Evolutionary conservation across 2,113 vertebrate species (phyloP).

Genomic region (Clupea harengus): DNA sequence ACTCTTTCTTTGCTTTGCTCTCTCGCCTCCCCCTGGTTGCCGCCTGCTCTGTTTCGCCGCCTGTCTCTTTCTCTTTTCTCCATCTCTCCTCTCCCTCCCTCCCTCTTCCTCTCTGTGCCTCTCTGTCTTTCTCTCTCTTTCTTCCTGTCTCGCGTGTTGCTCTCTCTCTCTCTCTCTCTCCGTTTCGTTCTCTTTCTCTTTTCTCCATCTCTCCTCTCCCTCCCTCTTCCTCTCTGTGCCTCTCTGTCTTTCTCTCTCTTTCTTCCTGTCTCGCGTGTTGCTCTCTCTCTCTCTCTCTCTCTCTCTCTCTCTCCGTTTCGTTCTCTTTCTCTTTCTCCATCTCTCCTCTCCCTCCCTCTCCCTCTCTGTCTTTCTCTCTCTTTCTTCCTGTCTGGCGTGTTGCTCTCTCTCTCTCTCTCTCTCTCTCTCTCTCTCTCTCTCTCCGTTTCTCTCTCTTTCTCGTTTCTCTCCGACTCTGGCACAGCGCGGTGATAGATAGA

Average conservation of each 20-base stretch:
- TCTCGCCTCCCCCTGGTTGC: slow-evolving; percentile 26
- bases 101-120: not conserved
- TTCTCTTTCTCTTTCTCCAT: not conserved
- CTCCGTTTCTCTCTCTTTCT: slow-evolving; percentile 29
- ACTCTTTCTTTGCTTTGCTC: slow-evolving; percentile 42
- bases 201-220: not conserved
- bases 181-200: slow-evolving; percentile 22
- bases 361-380: not conserved
- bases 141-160: not conserved
- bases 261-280: not conserved
- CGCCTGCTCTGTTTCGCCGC: slow-evolving; percentile 26
- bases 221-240: not conserved
- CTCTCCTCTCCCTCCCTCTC: not conserved
- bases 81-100: not conserved
- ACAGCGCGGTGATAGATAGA: slow-evolving; percentile 86
- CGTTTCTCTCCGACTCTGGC: slow-evolving; percentile 29
- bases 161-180: slow-evolving; percentile 57
- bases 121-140: not conserved
- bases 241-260: not conserved
- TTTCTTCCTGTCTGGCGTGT: not conserved
- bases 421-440: slow-evolving; percentile 59
- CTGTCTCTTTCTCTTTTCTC: not conserved
- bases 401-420: slow-evolving; percentile 52
- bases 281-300: slow-evolving; percentile 54
- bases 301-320: too few relatives aligned